Base-by-base conservation (phyloP, 2,888 invertebrate species). In the Mystacides longicornis region DNA sequence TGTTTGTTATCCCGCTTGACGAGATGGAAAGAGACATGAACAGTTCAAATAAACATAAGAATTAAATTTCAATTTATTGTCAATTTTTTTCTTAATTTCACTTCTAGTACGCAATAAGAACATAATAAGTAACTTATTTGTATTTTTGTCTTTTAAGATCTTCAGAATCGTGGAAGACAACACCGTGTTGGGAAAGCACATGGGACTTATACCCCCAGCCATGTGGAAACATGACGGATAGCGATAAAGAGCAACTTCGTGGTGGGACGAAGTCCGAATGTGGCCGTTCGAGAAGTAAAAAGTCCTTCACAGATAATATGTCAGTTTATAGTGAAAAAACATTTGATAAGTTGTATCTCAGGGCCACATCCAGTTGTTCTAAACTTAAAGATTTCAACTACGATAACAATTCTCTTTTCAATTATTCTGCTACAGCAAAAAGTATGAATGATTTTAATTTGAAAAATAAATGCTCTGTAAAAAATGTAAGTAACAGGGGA, bases 191-290 rank as follows among this genome's bases (percentile, higher is more conserved):
- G 89, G 89, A 89, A 65, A 86, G 86, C 63, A 86, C 85, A 63
- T 85, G 86, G 0, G 89, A 89, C 68, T 82, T 89, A 55, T 89
- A 89, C 67, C 89, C 89, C 2, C 83, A 83, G 51, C 89, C 89
- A 0, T 83, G 87, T 60, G 88, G 89, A 16, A 90, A 89, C 68
- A 82, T 87, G 72, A 89, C 89, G 0, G 89, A 90, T 68, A 85
- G 81, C 7, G 89, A 89, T 66, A 89, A 89, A 65, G 83, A 81
- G 62, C 78, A 81, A 5, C 65, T 81, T 9, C 74, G 81, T 1
- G 79, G 78, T 0, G 78, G 84, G 55, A 81, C 86, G 0, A 81
- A 82, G 45, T 88, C 87, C 0, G 88, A 87, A 65, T 83, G 82
- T 56, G 82, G 85, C 18, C 77, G 80, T 56, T 73, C 80, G 11